Conservation (phyloP, 2,888 invertebrate genomes). For the Lacanobia wlatinum region DNA sequence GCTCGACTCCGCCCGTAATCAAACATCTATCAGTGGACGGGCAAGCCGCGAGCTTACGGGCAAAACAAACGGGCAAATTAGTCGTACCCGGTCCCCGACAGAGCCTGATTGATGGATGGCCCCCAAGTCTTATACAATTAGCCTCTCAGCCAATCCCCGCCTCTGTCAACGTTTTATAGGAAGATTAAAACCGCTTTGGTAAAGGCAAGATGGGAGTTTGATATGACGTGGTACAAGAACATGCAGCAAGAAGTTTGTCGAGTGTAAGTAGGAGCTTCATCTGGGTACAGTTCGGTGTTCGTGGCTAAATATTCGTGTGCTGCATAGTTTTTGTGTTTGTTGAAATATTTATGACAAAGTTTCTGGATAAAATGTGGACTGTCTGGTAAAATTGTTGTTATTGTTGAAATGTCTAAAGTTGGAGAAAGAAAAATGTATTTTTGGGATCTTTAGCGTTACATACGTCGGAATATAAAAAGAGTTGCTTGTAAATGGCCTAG, state of each 20-base stretch:
- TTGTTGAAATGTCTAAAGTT: too few species aligned
- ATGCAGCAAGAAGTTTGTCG: conserved; percentile 32
- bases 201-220: conserved; percentile 58
- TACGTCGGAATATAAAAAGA: too few species aligned
- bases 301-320: neutral
- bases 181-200: conserved; percentile 65
- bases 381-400: neutral
- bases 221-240: conserved; percentile 45
- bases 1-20: conserved; percentile 67
- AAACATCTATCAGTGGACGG: conserved; percentile 74
- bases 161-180: conserved; percentile 69
- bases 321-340: conserved; percentile 3
- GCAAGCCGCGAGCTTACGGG: conserved; percentile 83
- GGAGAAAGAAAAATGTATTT: too few species aligned
- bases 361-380: neutral
- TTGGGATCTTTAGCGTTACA: too few species aligned
- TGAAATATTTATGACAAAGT: conserved; percentile 10
- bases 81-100: conserved; percentile 82
- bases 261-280: conserved; percentile 10
- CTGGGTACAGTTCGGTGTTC: neutral
- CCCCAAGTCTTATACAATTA: conserved; percentile 82
- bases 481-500: too few species aligned
- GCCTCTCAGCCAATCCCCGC: conserved; percentile 82
- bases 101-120: conserved; percentile 89
- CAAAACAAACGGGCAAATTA: conserved; percentile 90